Evolutionary conservation across 1,140 invertebrate species (phyloP).

Genomic region (Drosophila lowei): DNA sequence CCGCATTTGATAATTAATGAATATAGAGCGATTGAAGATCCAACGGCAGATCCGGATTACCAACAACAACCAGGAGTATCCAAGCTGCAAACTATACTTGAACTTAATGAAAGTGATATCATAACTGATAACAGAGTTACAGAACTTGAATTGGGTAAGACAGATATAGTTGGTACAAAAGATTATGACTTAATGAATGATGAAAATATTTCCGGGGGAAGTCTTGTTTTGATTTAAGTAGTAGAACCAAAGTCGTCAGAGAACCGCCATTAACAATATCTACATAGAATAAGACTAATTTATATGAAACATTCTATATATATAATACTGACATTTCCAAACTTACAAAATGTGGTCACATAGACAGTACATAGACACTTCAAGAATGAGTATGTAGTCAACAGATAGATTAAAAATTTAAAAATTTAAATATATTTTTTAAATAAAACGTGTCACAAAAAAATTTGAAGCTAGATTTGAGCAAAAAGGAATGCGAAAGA

Average conservation of each 20-base stretch:
- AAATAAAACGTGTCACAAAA: too few species aligned
- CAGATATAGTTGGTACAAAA: not conserved
- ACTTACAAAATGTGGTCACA: not conserved
- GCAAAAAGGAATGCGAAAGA: too few species aligned
- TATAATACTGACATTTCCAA: constrained; percentile 16
- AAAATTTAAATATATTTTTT: too few species aligned
- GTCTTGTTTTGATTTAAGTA: too few species aligned
- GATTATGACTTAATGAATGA: too few species aligned
- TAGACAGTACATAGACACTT: too few species aligned
- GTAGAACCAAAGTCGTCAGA: not conserved
- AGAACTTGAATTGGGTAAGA: not conserved
- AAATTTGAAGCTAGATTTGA: too few species aligned
- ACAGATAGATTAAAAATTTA: constrained; percentile 22
- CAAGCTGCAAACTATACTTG: constrained; percentile 65
- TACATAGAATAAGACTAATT: not conserved
- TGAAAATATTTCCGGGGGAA: not conserved
- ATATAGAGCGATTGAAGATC: constrained; percentile 27
- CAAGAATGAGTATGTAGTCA: constrained; percentile 12
- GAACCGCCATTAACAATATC: not conserved
- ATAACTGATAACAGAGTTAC: not conserved
- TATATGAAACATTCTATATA: not conserved
- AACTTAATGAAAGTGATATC: constrained; percentile 55
- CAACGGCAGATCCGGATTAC: constrained; percentile 32
- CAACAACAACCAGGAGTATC: constrained; percentile 29
- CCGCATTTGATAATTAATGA: constrained; percentile 11